These are phyloP conservation scores for Homalodisca vitripennis DNA, from an alignment of 1,140 invertebrate genomes.

Conservation along the genomic window DNA sequence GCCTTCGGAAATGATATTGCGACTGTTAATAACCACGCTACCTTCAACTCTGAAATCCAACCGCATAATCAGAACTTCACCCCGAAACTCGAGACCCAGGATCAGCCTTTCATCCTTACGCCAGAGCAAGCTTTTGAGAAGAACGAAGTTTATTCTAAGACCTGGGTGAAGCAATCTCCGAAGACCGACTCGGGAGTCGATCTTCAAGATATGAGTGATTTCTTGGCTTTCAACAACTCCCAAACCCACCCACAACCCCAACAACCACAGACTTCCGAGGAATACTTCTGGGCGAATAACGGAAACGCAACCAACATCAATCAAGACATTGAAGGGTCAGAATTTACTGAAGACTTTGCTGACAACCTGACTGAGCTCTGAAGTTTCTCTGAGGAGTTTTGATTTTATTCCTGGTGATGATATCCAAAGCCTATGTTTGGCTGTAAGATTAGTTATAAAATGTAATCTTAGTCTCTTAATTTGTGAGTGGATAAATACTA, in stretches of 20 bases:
- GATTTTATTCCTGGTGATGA: not conserved
- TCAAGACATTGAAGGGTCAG: not conserved
- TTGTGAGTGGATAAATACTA: not conserved
- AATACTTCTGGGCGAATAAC: not conserved
- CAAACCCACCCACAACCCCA: not conserved
- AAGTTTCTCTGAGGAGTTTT: not conserved
- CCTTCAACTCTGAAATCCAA: not conserved
- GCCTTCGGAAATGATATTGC: too few species aligned
- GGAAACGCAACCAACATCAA: not conserved
- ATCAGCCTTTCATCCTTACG: not conserved
- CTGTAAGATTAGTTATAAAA: not conserved
- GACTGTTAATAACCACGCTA: too few species aligned
- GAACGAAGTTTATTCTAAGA: not conserved
- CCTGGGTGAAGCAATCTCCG: not conserved
- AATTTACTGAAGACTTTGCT: not conserved
- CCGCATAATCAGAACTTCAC: not conserved
- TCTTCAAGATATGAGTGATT: slow-evolving; percentile 6
- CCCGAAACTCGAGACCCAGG: not conserved
- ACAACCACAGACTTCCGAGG: not conserved
- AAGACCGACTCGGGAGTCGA: not conserved
- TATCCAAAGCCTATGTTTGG: not conserved
- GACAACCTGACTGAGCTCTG: not conserved
- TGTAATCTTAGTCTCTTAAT: not conserved
- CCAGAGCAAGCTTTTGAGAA: too few species aligned
- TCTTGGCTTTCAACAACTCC: not conserved